Base-by-base conservation (phyloP, 2,113 vertebrate species). In the Oceanites oceanicus region DNA sequence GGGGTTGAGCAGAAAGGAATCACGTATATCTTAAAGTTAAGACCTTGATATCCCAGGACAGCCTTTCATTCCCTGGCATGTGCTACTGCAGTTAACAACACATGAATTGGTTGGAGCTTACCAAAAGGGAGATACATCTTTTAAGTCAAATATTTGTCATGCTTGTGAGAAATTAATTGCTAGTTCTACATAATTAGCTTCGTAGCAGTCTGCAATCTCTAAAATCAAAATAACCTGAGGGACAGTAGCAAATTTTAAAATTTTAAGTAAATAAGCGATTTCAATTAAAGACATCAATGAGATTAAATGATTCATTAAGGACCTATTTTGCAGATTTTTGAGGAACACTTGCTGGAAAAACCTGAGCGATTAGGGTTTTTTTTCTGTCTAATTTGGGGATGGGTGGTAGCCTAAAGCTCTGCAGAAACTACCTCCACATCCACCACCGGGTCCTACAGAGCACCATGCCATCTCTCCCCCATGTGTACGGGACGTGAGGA, bases 211-310 rank as follows among this genome's bases (percentile, higher is more conserved):
- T 83, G 65, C 65, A 50, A 50, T 56, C 25, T 34, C 87, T 70
- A 36, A 83, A 93, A 95, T n/a, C 71, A 93, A 88, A 95, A 95
- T 95, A 81, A 96, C 96, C 92, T 92, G 90, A 90, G 96, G 96
- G 92, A 94, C 63, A 58, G 82, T 5, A 82, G 90, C 84, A 79
- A 77, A 70, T 70, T 73, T 50, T 53, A 38, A 70, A 68, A 21
- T 45, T 88, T 79, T 62, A 79, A 92, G 90, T 74, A 72, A 95
- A 66, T 90, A 92, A 96, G 70, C 90, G 81, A 94, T 96, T 88
- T 44, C 58, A 80, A 71, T 96, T 95, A 92, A 88, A 89, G 88
- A 76, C 90, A 96, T 93, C 90, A 95, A 42, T 79, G 92, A 92
- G 88, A 95, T 88, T 22, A 89, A 96, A 61, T 86, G 74, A 90